Evolutionary conservation across 1,140 invertebrate genomes (phyloP).

Genomic region (Calliphora vicina): DNA sequence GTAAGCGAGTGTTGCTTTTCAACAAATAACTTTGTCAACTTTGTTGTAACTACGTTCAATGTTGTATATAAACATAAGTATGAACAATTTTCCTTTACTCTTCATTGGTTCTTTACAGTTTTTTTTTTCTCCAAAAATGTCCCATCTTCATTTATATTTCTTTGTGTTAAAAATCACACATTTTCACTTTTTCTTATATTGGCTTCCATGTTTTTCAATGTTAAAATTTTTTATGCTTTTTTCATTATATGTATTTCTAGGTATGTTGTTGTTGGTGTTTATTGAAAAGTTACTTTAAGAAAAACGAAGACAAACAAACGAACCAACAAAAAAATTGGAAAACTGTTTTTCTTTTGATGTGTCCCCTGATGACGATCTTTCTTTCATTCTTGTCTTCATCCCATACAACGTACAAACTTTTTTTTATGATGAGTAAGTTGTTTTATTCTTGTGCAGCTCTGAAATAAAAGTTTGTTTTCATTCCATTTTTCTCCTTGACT

Average conservation of each 20-base stretch:
- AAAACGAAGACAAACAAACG: background rate
- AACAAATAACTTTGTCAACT: conserved; percentile 27
- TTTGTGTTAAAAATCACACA: conserved; percentile 27
- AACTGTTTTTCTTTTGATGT: conserved; percentile 20
- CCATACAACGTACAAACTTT: background rate
- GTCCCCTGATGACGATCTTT: conserved; percentile 19
- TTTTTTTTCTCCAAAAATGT: background rate
- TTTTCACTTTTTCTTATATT: conserved; percentile 17
- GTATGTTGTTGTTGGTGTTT: background rate
- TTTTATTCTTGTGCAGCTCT: background rate
- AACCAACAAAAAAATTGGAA: too few species aligned
- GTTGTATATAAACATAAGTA: background rate
- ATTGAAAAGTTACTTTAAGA: background rate
- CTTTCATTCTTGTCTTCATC: background rate
- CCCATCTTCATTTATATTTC: background rate
- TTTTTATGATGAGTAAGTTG: conserved; percentile 3
- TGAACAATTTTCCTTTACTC: background rate
- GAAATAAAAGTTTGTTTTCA: background rate
- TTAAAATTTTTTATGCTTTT: background rate
- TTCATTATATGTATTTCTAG: background rate
- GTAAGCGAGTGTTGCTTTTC: background rate
- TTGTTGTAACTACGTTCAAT: background rate
- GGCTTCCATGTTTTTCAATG: background rate
- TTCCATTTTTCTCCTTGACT: background rate
- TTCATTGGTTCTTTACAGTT: background rate